Conservation (phyloP, 2,113 vertebrate species). For the Tylochromis polylepis region DNA sequence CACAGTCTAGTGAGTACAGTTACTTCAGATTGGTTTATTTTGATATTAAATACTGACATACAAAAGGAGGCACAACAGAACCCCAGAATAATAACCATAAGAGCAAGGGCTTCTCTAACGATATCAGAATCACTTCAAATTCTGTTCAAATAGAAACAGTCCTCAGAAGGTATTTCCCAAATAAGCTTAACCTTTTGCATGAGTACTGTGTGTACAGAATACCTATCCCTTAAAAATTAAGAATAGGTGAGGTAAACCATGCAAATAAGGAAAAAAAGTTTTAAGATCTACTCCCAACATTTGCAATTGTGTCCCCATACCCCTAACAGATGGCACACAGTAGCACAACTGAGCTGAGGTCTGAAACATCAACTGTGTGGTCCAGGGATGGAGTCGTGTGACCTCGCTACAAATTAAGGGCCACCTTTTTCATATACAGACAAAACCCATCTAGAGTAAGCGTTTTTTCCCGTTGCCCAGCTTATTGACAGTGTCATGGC, state of each 20-base stretch:
- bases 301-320: neutral
- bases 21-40: slow-evolving; percentile 20
- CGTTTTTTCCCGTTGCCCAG: neutral
- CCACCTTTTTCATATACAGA: neutral
- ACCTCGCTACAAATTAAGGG: neutral
- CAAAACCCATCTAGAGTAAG: neutral
- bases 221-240: neutral
- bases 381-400: neutral
- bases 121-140: neutral
- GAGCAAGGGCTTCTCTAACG: neutral
- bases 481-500: neutral
- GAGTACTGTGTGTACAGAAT: neutral
- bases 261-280: neutral
- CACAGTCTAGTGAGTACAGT: slow-evolving; percentile 20
- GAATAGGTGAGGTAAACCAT: neutral
- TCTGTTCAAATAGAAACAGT: neutral
- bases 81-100: neutral
- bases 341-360: neutral
- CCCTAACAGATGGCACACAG: neutral
- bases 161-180: neutral
- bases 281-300: neutral
- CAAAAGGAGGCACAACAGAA: slow-evolving; percentile 14
- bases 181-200: neutral
- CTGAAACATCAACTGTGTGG: neutral
- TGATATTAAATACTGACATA: slow-evolving; percentile 38